Conservation (phyloP, 2,113 vertebrate genomes). For the Neolamprologus devosi region DNA sequence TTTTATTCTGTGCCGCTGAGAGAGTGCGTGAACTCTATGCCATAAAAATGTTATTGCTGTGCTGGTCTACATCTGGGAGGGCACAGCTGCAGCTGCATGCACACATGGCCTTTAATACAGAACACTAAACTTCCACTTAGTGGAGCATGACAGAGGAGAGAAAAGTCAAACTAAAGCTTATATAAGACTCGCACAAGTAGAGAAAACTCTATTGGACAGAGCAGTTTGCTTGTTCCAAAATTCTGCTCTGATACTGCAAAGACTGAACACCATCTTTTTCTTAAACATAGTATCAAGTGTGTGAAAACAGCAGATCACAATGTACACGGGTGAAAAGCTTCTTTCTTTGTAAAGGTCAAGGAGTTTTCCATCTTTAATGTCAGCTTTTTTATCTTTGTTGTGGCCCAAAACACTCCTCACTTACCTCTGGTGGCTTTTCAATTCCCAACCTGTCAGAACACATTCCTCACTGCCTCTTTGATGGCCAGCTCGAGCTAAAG, state of each 20-base stretch:
- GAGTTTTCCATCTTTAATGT: neutral
- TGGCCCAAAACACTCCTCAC: constrained; percentile 25
- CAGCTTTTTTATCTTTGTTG: constrained; percentile 26
- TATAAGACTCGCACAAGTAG: constrained; percentile 25
- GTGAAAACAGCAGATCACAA: neutral
- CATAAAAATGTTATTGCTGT: constrained; percentile 31
- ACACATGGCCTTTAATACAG: constrained; percentile 48
- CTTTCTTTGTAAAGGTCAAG: constrained; percentile 9
- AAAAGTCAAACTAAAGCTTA: constrained; percentile 39
- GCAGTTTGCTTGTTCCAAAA: neutral
- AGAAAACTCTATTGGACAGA: neutral
- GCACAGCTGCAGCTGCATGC: constrained; percentile 45
- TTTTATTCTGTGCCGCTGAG: neutral
- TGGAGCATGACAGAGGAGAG: constrained; percentile 45
- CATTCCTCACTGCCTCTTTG: constrained; percentile 46
- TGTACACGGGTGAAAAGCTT: neutral
- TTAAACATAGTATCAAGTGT: neutral
- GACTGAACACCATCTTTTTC: neutral
- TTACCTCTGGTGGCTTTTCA: constrained; percentile 40
- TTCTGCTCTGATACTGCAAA: neutral
- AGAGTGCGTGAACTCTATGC: neutral
- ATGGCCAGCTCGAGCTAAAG: constrained; percentile 16
- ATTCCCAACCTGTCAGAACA: constrained; percentile 60
- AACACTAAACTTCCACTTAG: constrained; percentile 55
- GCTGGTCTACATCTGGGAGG: constrained; percentile 45